phyloP scores from a whole-genome alignment of 2,797 vertebrate species.

The Sphenodon punctatus region DNA sequence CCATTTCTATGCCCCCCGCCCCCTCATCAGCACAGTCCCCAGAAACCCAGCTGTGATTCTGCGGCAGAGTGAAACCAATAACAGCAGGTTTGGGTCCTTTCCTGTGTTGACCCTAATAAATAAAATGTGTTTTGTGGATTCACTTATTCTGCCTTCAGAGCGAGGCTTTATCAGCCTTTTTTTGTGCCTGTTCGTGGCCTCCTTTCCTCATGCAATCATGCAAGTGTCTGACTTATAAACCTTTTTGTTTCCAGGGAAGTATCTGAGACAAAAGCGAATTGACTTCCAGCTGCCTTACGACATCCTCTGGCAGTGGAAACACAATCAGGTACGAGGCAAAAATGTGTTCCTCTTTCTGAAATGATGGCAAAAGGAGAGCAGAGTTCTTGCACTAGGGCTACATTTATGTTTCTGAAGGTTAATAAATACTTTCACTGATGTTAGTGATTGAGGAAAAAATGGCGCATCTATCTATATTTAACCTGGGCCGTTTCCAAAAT shows the following conservation, averaged over 20 bases:
- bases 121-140: background rate
- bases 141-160: background rate
- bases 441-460: constrained; percentile 1
- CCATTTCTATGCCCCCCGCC: background rate
- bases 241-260: constrained; percentile 87
- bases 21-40: rapidly evolving
- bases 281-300: constrained; percentile 98
- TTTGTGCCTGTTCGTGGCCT: background rate
- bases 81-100: background rate
- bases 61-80: rapidly evolving
- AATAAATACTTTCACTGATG: constrained; percentile 23
- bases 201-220: background rate
- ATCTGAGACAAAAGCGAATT: constrained; percentile 93
- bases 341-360: background rate
- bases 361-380: background rate
- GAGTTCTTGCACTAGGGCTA: background rate
- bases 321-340: constrained; percentile 87
- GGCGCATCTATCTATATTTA: constrained; percentile 48
- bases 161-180: background rate
- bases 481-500: constrained; percentile 57
- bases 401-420: background rate
- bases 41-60: rapidly evolving
- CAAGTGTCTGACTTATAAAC: background rate
- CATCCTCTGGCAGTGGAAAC: constrained; percentile 96
- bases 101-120: background rate